Evolutionary conservation across 2,888 invertebrate species (phyloP), one percentile per base, ranked within the genome.

Genomic region (Empis stercorea): DNA sequence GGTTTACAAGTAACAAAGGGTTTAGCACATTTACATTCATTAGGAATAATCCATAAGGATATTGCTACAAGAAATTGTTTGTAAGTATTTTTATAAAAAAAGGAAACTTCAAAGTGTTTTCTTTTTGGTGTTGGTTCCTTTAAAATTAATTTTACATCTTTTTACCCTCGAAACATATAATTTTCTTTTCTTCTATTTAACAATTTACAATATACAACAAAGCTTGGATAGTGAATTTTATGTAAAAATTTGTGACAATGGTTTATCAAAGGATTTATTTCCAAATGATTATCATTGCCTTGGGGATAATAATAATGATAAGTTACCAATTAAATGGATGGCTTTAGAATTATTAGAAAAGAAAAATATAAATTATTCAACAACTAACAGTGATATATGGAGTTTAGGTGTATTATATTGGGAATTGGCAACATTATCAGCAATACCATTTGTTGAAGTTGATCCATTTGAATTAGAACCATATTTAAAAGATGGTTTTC

Each of bases 231-330:
- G 84, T 59, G 81, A 83, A 60, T 74, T 87, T 20, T 75, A 80
- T 57, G 82, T 94, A 41, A 84, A 86, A 73, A 79, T 94, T 52
- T 84, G 87, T 10, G 93, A 94, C 71, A 87, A 86, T 62, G 87
- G 92, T 2, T 68, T 94, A 49, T 82, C 91, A 2, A 73, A 91
- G 52, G 93, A 94, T 38, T 38, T 38, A 38, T 38, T 38, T 17
- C 38, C 38, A 11, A 17, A 38, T 64, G 93, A 94, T 66, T 94
- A 94, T 70, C 87, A 91, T 65, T 93, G 92, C 63, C 73, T 93
- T 48, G 92, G 89, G 0, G 92, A 93, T 72, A 93, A 92, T 60
- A 92, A 93, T 72, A 93, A 92, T 60, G 91, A 92, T 66, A 91
- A 92, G 71, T 76, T 92, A 54, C 93, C 94, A 0, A 83, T 94